phyloP scores from a whole-genome alignment of 2,113 vertebrate species.

The Tenebrosternarchus preto region DNA sequence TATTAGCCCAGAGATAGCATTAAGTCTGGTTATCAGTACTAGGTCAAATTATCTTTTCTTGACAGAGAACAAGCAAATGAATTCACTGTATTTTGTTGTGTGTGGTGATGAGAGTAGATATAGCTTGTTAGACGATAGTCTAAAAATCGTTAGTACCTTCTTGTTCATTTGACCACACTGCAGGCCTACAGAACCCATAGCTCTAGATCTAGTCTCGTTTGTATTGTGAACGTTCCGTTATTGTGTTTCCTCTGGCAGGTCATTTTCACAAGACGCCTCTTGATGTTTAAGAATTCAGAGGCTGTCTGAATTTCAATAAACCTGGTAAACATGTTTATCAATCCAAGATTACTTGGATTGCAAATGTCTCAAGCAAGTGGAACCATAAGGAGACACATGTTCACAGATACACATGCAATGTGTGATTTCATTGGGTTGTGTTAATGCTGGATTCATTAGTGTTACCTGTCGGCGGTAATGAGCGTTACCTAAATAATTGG shows the following conservation, averaged over 20 bases:
- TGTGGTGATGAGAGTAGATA: background rate
- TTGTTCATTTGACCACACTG: background rate
- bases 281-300: slow-evolving; percentile 14
- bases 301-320: slow-evolving; percentile 31
- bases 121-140: slow-evolving; percentile 10
- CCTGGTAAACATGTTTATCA: slow-evolving; percentile 20
- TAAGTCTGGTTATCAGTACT: background rate
- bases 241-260: slow-evolving; percentile 15
- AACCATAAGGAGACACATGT: background rate
- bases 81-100: background rate
- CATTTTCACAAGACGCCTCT: background rate
- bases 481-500: slow-evolving; percentile 48
- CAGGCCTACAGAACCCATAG: background rate
- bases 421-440: slow-evolving; percentile 22
- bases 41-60: background rate
- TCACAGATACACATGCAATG: background rate
- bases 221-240: background rate
- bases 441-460: slow-evolving; percentile 33
- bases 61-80: background rate
- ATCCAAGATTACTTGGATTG: background rate
- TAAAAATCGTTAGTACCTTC: background rate
- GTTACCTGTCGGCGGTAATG: slow-evolving; percentile 38
- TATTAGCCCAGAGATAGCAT: background rate
- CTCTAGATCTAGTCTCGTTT: background rate
- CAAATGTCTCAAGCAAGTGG: background rate